Evolutionary conservation across 2,113 vertebrate genomes (phyloP), one percentile per base, ranked within the genome.

Genomic region (Sylvietta virens): DNA sequence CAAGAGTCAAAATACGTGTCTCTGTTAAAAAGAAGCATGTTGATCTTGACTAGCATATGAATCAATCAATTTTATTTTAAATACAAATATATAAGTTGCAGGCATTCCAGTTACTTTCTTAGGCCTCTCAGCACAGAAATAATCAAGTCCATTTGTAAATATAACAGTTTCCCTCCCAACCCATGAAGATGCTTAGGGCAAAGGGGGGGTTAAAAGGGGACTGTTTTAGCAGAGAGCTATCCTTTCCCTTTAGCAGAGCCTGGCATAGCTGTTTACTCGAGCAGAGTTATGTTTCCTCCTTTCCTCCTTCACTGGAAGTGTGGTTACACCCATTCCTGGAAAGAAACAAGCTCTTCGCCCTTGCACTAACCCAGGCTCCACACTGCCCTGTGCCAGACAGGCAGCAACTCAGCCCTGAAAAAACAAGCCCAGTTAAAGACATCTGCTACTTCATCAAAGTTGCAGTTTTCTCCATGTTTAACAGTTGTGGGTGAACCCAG

Each of bases 321-420:
- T 0, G 7, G 89, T 77, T 87, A 81, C 90, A 92, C 81, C 92
- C 90, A 91, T 57, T 54, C 44, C 87, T 89, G 87, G 51, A 86
- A 87, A 90, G 81, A 93, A 84, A 65, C 2, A 45, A 64, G 21
- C 54, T 84, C 74, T 66, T 66, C 0, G 1, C 26, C 45, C 54
- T 54, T 5, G 40, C 35, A 9, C 23, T 40, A 77, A 35, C 47
- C 35, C 42, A 57, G 44, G 28, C 48, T 47, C 27, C 21, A 3
- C 1, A 0, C 15, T 70, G 54, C 31, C 44, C 56, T 28, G 40
- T 8, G 16, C 45, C 72, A 80, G 44, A 51, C 21, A 40, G n/a
- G 40, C 65, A 40, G 40, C 1, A 6, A 37, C 21, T 62, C 9
- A 3, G 61, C 56, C 2, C 0, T 40, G 58, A 45, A 26, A 53